Evolutionary conservation across 2,113 vertebrate genomes (phyloP), one percentile per base, ranked within the genome.

Genomic region (Crotophaga sulcirostris): DNA sequence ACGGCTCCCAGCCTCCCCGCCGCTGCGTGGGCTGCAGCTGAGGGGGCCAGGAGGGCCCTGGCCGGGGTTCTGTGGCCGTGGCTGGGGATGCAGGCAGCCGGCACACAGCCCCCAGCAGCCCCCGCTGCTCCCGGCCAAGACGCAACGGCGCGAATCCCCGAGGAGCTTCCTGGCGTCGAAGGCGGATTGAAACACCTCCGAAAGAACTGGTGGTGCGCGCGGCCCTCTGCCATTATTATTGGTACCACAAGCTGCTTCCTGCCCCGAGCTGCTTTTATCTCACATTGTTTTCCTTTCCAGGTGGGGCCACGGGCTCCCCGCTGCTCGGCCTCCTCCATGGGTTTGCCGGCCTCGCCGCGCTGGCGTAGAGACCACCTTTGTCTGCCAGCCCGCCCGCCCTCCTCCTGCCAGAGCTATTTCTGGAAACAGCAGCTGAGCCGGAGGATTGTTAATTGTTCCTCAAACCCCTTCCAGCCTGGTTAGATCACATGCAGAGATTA

Each of bases 371-470:
- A 94, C 94, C 96, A 97, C 97, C 96, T 98, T 97, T 98, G 97
- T 97, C 94, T 95, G 84, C 36, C 94, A 69, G 93, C 90, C 89
- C 52, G 16, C 21, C 85, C 55, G 8, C 66, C 87, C 89, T 94
- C 93, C 94, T 90, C 36, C 92, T 68, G 85, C 89, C 96, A 89
- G 90, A 94, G 96, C 97, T 98, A 98, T 98, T 98, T 98, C 91
- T 60, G 97, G 98, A 98, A 98, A 67, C 94, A 81, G 97, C 97
- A 97, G 98, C 98, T 98, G 98, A 98, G 97, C 94, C 56, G 38
- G 91, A 97, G 97, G 97, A 96, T 97, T 97, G 97, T 97, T 97
- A 97, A 98, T 98, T 98, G 98, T 98, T 97, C 95, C 52, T 94
- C 97, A 97, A 97, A 62, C 90, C 97, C 94, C 97, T 97, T 96